These are phyloP conservation scores for Menura novaehollandiae DNA, from an alignment of 2,113 vertebrate genomes.

Conservation along the genomic window DNA sequence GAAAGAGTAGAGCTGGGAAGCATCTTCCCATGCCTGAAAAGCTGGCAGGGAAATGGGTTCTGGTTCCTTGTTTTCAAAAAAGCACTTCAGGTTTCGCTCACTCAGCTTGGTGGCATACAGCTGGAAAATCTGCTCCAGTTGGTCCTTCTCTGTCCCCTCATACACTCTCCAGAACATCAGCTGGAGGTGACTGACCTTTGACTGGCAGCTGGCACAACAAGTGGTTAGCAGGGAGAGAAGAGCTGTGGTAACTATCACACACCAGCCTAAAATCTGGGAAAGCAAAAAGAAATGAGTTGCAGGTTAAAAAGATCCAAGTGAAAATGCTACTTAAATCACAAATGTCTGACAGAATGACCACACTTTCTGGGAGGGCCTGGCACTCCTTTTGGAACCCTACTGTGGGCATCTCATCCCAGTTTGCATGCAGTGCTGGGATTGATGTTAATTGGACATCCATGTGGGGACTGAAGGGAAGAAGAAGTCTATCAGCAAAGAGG, in stretches of 20 bases:
- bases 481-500: not conserved
- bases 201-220: constrained; percentile 79
- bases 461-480: not conserved
- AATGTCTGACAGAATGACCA: not conserved
- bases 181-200: constrained; percentile 87
- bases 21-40: constrained; percentile 80
- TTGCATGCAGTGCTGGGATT: not conserved
- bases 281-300: not conserved
- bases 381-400: not conserved
- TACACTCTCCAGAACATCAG: constrained; percentile 85
- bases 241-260: constrained; percentile 77
- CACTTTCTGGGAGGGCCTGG: not conserved
- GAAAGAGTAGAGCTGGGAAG: constrained; percentile 80
- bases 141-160: constrained; percentile 74
- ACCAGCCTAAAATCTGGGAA: constrained; percentile 84
- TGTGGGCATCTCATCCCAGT: not conserved
- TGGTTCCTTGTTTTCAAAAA: constrained; percentile 78
- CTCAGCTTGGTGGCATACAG: constrained; percentile 82
- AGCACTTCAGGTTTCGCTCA: constrained; percentile 81
- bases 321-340: not conserved
- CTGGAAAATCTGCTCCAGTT: constrained; percentile 72
- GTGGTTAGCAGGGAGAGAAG: constrained; percentile 76
- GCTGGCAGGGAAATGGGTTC: constrained; percentile 71
- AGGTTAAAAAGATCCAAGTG: not conserved
- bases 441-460: not conserved